A percentile compares a stretch with the other conserved stretches of the same genome.
These are phyloP conservation scores for Malaclemys terrapin DNA, from an alignment of 2,113 vertebrate genomes.

Conservation along the genomic window DNA sequence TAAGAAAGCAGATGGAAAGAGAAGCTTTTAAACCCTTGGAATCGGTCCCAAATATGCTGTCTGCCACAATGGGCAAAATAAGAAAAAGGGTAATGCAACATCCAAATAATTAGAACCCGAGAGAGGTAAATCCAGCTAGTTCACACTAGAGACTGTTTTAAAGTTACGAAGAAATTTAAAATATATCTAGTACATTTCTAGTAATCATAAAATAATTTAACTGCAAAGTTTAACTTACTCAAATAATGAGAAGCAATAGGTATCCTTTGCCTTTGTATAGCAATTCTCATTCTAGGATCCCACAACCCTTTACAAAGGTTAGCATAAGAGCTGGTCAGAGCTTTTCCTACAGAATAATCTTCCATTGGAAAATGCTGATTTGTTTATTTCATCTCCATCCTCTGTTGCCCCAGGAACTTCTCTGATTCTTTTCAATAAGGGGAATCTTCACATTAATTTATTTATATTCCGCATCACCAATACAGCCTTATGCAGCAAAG, in stretches of 20 bases:
- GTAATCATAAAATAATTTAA: not conserved
- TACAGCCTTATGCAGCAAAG: not conserved
- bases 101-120: not conserved
- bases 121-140: not conserved
- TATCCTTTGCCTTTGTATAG: not conserved
- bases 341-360: not conserved
- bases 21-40: conserved; percentile 58
- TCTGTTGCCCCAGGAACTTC: not conserved
- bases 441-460: not conserved
- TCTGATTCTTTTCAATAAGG: not conserved
- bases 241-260: not conserved
- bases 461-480: not conserved
- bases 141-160: not conserved
- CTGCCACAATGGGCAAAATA: not conserved
- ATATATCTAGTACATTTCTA: accelerated
- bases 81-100: not conserved
- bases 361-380: not conserved
- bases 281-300: not conserved
- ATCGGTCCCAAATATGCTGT: conserved; percentile 31
- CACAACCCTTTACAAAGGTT: not conserved
- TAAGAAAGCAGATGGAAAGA: conserved; percentile 51
- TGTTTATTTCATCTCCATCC: not conserved
- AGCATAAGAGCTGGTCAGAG: accelerated
- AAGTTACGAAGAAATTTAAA: not conserved
- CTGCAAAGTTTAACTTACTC: not conserved